These are phyloP conservation scores for Lithobates sylvaticus DNA, from an alignment of 2,797 vertebrate species.

Conservation along the genomic window DNA sequence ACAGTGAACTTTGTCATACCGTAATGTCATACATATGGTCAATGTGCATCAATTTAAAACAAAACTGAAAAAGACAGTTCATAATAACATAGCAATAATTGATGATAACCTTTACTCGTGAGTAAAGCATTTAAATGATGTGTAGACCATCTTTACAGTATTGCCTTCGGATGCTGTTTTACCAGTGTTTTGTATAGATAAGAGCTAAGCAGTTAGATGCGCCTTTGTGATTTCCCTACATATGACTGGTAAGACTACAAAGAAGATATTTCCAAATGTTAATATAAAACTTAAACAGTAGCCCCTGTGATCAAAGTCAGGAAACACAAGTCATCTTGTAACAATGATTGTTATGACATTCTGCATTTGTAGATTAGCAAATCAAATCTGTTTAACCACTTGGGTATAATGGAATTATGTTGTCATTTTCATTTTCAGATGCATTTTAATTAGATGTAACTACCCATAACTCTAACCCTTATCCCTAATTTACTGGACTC, in stretches of 20 bases:
- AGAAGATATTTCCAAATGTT: neutral
- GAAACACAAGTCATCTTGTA: neutral
- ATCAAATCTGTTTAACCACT: neutral
- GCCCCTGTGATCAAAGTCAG: slow-evolving; percentile 1
- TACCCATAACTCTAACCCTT: neutral
- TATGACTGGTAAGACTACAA: neutral
- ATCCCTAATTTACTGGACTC: neutral
- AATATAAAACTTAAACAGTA: slow-evolving; percentile 1
- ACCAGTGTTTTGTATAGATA: slow-evolving; percentile 3
- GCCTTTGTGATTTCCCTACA: neutral
- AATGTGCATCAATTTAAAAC: no score
- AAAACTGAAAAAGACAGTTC: no score
- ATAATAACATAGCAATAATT: no score
- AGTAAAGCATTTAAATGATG: no score
- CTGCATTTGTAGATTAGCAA: neutral
- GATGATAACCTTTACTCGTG: neutral
- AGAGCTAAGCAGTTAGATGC: slow-evolving; percentile 5
- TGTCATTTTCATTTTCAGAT: neutral
- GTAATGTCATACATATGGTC: no score
- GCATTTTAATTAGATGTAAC: no score
- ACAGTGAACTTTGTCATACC: no score
- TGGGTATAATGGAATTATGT: neutral
- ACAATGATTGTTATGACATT: slow-evolving; percentile 1
- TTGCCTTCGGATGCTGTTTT: no score
- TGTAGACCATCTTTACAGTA: no score